Evolutionary conservation across 2,888 invertebrate species (phyloP), one percentile per base, ranked within the genome.

Genomic region (Andrena hattorfiana): DNA sequence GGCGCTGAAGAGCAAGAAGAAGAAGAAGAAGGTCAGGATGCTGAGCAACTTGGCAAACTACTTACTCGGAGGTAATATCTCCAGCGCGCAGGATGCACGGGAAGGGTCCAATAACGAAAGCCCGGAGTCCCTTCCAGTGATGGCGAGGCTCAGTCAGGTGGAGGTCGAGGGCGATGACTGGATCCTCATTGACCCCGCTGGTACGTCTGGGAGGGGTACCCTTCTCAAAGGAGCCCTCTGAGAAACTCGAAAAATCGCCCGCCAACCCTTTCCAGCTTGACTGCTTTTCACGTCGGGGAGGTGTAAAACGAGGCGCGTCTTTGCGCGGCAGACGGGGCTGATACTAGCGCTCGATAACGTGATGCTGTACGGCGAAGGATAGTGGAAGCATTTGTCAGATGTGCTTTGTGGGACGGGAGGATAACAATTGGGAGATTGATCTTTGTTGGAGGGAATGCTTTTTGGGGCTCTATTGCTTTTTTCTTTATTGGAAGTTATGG

Each of bases 151-250:
- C 60, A 89, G 90, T 70, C 92, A 93, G 84, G 89, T 92, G 85
- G 91, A 91, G 87, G 92, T 92, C 83, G 92, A 93, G 89, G 91
- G 92, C 85, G 91, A 92, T 66, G 92, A 92, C 80, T 92, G 92
- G 92, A 92, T 92, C 90, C 92, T 92, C 90, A 92, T 92, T 89
- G 92, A 92, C 87, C 91, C 88, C 77, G 85, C 90, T 89, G 91
- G 92, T 92, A 86, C 72, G 76, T 80, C n/a, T 68, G 42, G 13
- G 28, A 49, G n/a, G 48, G 59, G 23, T 32, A 2, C 20, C 67
- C 67, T 66, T 49, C 54, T 32, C 42, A 66, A 56, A 76, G 26
- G 54, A 42, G 42, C 51, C 60, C n/a, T 51, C 20, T 28, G 59
- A 66, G 60, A 60, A 66, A 68, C 42, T 75, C 68, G 62, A 63